Evolutionary conservation across 2,888 invertebrate genomes (phyloP), one percentile per base, ranked within the genome.

Genomic region (Spodoptera picta): DNA sequence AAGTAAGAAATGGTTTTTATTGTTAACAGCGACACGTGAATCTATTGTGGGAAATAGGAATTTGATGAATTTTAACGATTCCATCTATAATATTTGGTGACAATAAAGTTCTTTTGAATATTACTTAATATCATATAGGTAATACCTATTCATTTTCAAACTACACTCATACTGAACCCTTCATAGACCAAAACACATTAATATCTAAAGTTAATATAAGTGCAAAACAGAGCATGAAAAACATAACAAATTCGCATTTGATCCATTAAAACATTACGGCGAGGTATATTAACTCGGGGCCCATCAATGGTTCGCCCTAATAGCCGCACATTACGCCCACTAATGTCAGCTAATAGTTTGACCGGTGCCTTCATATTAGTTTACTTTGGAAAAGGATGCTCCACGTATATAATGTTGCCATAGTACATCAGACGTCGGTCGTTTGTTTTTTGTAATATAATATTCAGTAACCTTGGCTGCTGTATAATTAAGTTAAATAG

Each of bases 331-430:
- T 69, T 75, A 59, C 43, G 52, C 27, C 47, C 64, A 50, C 61
- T 78, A 69, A 75, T 64, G 65, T 57, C 42, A 27, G 72, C 65
- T 75, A 79, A 76, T 76, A 72, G 72, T 66, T 75, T 64, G 68
- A 59, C 73, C 73, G 64, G 43, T 51, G 64, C 72, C 54, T 71
- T 59, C 45, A 61, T 68, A 75, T 79, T 79, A 63, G 69, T 76
- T 79, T 79, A 72, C 62, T 67, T 53, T 31, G 55, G 60, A 75
- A 75, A 69, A 65, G 58, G 55, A 55, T 31, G 12, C 48, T 53
- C 42, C 44, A 5, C 14, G 36, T 51, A 49, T 19, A 74, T 50
- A 48, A 69, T 75, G 51, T n/a, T 48, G 3, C 19, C 49, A 42
- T 47, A 31, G 42, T 55, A 49, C 24, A 45, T 48, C 7, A 46